phyloP scores from a whole-genome alignment of 2,797 vertebrate species.

The Thunnus albacares region DNA sequence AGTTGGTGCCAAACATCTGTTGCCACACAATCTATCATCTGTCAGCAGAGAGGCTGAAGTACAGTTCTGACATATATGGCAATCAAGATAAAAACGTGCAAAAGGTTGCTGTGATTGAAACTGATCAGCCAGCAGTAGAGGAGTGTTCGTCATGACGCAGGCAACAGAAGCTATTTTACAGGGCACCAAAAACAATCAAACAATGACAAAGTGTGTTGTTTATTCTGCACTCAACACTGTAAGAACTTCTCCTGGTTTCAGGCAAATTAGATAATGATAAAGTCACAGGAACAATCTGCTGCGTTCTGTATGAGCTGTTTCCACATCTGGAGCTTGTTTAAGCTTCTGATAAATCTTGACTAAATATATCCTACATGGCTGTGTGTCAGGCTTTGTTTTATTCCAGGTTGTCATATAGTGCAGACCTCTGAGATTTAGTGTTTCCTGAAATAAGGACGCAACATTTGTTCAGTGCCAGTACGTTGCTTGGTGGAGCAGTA shows the following conservation, averaged over 20 bases:
- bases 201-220: neutral
- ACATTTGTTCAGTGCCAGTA: constrained; percentile 29
- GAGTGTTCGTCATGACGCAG: constrained; percentile 67
- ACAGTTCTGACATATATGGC: constrained; percentile 53
- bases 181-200: constrained; percentile 15
- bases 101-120: constrained; percentile 42
- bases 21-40: constrained; percentile 62
- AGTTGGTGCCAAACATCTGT: constrained; percentile 72
- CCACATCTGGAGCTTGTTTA: constrained; percentile 29
- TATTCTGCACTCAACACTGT: neutral
- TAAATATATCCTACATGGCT: constrained; percentile 17
- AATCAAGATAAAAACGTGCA: constrained; percentile 60
- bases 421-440: constrained; percentile 37
- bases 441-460: constrained; percentile 12
- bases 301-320: constrained; percentile 5
- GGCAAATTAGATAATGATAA: neutral
- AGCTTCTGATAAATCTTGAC: constrained; percentile 27
- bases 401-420: constrained; percentile 14
- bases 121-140: constrained; percentile 49
- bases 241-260: constrained; percentile 25
- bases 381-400: constrained; percentile 15
- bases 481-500: neutral
- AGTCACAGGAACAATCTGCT: neutral
- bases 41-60: constrained; percentile 55
- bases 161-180: constrained; percentile 40